Conservation (phyloP, 2,797 vertebrate genomes). For the Alfaro cultratus region DNA sequence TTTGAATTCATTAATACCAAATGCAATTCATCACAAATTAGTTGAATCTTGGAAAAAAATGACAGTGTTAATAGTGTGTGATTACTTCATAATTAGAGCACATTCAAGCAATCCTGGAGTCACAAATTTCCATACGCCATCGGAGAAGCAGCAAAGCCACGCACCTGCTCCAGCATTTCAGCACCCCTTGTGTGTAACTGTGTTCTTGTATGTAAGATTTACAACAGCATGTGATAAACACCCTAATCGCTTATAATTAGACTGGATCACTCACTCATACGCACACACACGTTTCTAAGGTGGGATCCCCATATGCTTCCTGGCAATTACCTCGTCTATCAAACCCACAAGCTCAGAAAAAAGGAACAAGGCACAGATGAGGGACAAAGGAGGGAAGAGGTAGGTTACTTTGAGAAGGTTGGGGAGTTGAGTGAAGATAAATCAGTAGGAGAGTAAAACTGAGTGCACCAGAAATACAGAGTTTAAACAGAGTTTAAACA, state of each 20-base stretch:
- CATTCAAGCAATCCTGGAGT: slow-evolving; percentile 10
- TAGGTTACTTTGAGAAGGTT: not conserved
- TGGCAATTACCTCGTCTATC: slow-evolving; percentile 68
- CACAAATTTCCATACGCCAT: slow-evolving; percentile 4
- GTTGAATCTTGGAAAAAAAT: not conserved
- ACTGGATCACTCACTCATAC: slow-evolving; percentile 47
- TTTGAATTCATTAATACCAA: not conserved
- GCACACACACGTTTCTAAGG: slow-evolving; percentile 54
- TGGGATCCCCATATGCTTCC: slow-evolving; percentile 58
- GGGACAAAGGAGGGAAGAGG: slow-evolving; percentile 15
- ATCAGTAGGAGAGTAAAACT: slow-evolving; percentile 7
- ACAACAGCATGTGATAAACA: slow-evolving; percentile 68
- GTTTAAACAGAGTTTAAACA: slow-evolving; percentile 13
- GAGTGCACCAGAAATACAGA: not conserved
- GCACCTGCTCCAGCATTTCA: slow-evolving; percentile 17
- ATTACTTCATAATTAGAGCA: slow-evolving; percentile 6
- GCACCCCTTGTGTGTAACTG: slow-evolving; percentile 2
- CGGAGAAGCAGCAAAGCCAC: not conserved
- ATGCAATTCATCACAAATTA: not conserved
- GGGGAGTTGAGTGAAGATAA: slow-evolving; percentile 5
- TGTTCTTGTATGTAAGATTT: slow-evolving; percentile 30
- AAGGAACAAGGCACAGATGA: slow-evolving; percentile 22
- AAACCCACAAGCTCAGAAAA: slow-evolving; percentile 51
- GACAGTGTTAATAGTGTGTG: not conserved
- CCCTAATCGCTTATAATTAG: slow-evolving; percentile 74